Evolutionary conservation across 2,113 vertebrate species (phyloP).

Genomic region (Noctilio leporinus): DNA sequence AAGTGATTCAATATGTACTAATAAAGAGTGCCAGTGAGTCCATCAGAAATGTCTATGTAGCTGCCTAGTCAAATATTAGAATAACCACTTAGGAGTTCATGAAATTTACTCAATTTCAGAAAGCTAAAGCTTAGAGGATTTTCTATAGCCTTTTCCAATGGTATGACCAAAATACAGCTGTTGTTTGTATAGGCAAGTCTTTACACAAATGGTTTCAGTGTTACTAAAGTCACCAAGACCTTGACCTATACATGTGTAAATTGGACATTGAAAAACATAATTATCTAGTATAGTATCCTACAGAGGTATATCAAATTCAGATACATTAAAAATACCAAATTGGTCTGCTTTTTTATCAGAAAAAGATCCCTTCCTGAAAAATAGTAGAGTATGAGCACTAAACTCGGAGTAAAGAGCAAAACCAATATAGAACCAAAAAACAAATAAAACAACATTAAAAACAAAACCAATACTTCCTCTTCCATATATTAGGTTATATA

Average conservation of each 20-base stretch:
- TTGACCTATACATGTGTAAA: not conserved
- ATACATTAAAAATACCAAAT: not conserved
- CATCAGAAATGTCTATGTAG: not conserved
- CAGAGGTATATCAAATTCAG: not conserved
- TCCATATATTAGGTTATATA: not conserved
- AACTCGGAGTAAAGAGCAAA: not conserved
- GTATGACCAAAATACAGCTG: not conserved
- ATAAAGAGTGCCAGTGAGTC: not conserved
- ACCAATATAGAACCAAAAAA: not conserved
- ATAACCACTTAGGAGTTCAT: not conserved
- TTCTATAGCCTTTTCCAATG: not conserved
- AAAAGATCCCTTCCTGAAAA: constrained; percentile 2
- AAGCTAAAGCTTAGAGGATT: not conserved
- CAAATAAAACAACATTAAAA: not conserved
- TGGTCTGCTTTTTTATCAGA: not conserved
- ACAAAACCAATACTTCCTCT: not conserved
- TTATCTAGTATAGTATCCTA: not conserved
- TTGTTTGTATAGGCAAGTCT: not conserved
- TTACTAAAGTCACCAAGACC: not conserved
- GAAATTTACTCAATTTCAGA: not conserved
- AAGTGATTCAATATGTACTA: not conserved
- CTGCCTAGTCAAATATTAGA: constrained; percentile 5
- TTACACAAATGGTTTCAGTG: not conserved
- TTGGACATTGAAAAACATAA: not conserved
- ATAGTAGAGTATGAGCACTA: not conserved